phyloP scores from a whole-genome alignment of 2,888 invertebrate genomes.

The Caenorhabditis doughertyi region DNA sequence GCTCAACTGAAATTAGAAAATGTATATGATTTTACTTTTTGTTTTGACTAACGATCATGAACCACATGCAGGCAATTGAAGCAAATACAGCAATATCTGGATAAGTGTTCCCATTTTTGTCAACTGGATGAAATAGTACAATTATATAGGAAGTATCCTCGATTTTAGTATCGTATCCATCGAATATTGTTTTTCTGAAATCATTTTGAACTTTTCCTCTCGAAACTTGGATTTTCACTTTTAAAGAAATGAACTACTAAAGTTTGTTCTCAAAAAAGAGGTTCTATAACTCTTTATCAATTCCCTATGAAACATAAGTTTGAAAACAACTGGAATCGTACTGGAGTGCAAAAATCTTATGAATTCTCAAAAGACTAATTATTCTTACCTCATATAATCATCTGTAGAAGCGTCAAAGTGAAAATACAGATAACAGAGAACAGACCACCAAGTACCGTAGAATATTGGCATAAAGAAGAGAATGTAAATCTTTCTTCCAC shows the following conservation, averaged over 20 bases:
- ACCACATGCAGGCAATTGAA: constrained; percentile 51
- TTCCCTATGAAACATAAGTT: neutral
- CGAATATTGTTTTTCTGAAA: constrained; percentile 40
- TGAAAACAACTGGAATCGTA: neutral
- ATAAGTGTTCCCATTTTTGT: constrained; percentile 23
- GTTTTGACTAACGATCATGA: constrained; percentile 48
- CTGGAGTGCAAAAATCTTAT: neutral
- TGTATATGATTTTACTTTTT: neutral
- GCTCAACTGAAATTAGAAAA: constrained; percentile 8
- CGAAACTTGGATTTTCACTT: neutral
- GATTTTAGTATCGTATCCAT: constrained; percentile 41
- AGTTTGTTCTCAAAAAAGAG: neutral
- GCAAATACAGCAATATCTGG: constrained; percentile 38
- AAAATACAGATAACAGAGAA: constrained; percentile 50
- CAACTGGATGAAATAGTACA: constrained; percentile 39
- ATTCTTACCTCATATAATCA: constrained; percentile 41
- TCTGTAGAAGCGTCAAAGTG: constrained; percentile 41
- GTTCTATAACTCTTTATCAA: too few species aligned
- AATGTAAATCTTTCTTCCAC: constrained; percentile 41
- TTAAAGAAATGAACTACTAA: neutral
- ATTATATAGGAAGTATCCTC: constrained; percentile 51
- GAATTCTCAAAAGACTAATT: neutral
- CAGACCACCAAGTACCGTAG: constrained; percentile 46
- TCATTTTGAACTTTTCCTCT: neutral
- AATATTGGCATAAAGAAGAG: constrained; percentile 51